Conservation (phyloP, 2,113 vertebrate genomes). For the Gopherus flavomarginatus region DNA sequence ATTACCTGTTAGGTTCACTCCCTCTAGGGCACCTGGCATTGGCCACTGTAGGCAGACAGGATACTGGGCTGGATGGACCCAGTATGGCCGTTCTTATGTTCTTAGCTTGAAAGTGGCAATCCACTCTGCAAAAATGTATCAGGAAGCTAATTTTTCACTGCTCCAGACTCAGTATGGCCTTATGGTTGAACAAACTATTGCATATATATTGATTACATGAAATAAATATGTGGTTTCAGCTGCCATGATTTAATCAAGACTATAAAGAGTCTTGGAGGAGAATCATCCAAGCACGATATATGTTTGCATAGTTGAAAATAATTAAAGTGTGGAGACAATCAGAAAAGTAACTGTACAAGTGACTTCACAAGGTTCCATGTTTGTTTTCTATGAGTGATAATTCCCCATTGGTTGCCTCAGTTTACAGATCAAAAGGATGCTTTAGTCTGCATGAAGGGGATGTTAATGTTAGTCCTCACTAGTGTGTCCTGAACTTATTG, state of each 20-base stretch:
- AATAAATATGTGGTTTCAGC: constrained; percentile 39
- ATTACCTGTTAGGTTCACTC: too few relatives aligned
- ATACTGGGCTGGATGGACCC: too few relatives aligned
- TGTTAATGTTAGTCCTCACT: background rate
- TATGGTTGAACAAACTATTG: constrained; percentile 11
- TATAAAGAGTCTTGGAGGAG: constrained; percentile 7
- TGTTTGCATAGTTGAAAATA: constrained; percentile 50
- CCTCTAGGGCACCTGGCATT: too few relatives aligned
- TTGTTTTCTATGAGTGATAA: background rate
- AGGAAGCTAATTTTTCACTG: constrained; percentile 7
- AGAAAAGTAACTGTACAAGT: background rate
- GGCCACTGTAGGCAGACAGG: too few relatives aligned
- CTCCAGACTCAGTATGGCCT: background rate
- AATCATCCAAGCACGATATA: constrained; percentile 1
- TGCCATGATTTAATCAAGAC: constrained; percentile 49
- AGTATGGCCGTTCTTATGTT: too few relatives aligned
- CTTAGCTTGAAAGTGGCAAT: background rate
- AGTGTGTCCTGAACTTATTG: background rate
- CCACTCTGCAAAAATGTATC: background rate
- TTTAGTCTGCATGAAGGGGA: too few relatives aligned
- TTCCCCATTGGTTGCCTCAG: background rate
- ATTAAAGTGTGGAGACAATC: constrained; percentile 21
- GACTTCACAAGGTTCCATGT: background rate
- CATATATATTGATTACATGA: constrained; percentile 5
- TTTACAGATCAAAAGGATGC: background rate